phyloP scores from a whole-genome alignment of 1,140 invertebrate species.

The Mizuhopecten yessoensis region DNA sequence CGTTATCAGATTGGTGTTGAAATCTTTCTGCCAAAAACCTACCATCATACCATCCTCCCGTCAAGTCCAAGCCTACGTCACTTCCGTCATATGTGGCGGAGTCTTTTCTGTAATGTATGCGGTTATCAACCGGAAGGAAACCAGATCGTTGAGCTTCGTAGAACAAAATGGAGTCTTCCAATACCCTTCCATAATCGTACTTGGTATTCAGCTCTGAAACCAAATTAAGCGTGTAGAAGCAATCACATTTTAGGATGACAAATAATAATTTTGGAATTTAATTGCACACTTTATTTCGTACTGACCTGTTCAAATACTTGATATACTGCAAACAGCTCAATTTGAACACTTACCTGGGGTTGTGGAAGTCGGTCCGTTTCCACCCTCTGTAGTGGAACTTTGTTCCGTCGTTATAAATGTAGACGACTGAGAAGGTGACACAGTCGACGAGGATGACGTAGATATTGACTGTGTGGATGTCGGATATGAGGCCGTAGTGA shows the following conservation, averaged over 20 bases:
- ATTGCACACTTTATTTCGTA: too few species aligned
- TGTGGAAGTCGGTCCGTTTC: neutral
- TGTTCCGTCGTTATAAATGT: neutral
- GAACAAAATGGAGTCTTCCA: slow-evolving; percentile 86
- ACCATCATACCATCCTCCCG: slow-evolving; percentile 89
- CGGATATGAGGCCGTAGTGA: neutral
- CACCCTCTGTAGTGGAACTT: neutral
- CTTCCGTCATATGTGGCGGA: slow-evolving; percentile 86
- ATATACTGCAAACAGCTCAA: too few species aligned
- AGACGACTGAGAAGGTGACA: neutral
- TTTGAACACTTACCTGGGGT: neutral
- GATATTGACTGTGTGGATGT: neutral
- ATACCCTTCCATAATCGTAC: slow-evolving; percentile 85
- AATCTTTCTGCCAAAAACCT: too few species aligned
- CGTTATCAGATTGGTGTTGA: too few species aligned
- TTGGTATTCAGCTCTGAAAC: slow-evolving; percentile 60
- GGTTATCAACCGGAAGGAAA: slow-evolving; percentile 85
- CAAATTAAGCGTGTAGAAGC: neutral
- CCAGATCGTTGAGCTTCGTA: slow-evolving; percentile 88
- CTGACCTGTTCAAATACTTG: too few species aligned
- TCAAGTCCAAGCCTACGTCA: slow-evolving; percentile 86
- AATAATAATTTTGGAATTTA: too few species aligned
- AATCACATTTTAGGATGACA: too few species aligned
- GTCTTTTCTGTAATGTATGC: slow-evolving; percentile 86
- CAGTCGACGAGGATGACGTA: neutral